phyloP scores from a whole-genome alignment of 92 coral and sea anemone genomes.

The Parazoanthus atlanticus region DNA sequence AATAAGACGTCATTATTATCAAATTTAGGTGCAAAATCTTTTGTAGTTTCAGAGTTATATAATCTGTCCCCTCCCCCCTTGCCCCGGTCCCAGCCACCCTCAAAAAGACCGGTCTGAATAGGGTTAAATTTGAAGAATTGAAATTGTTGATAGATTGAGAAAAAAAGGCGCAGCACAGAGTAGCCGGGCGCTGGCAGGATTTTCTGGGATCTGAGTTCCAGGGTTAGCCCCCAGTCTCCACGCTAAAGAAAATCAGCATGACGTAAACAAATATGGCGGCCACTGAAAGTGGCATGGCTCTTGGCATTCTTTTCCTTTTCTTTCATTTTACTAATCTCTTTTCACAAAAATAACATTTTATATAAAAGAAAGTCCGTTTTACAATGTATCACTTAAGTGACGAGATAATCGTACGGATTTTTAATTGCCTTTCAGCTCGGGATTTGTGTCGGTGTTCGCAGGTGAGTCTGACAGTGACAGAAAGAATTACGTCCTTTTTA shows the following conservation, averaged over 20 bases:
- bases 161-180: no score
- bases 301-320: slow-evolving; percentile 1
- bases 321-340: slow-evolving; percentile 4
- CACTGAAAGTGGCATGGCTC: not conserved
- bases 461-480: slow-evolving; percentile 50
- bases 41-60: no score
- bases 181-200: no score
- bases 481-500: not conserved
- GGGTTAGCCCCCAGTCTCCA: slow-evolving; percentile 1
- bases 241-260: not conserved
- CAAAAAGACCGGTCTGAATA: no score
- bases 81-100: no score
- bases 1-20: no score
- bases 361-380: slow-evolving; percentile 4
- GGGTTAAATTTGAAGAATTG: no score
- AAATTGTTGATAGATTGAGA: no score
- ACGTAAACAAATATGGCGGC: slow-evolving; percentile 62
- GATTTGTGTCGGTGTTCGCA: slow-evolving; percentile 89
- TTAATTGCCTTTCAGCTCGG: slow-evolving; percentile 72
- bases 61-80: no score
- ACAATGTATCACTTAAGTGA: slow-evolving; percentile 75
- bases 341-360: not conserved
- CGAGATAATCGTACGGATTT: slow-evolving; percentile 83
- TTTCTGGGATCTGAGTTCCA: not conserved
- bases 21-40: no score